Base-by-base conservation (phyloP, 2,113 vertebrate genomes). In the Helogale parvula region DNA sequence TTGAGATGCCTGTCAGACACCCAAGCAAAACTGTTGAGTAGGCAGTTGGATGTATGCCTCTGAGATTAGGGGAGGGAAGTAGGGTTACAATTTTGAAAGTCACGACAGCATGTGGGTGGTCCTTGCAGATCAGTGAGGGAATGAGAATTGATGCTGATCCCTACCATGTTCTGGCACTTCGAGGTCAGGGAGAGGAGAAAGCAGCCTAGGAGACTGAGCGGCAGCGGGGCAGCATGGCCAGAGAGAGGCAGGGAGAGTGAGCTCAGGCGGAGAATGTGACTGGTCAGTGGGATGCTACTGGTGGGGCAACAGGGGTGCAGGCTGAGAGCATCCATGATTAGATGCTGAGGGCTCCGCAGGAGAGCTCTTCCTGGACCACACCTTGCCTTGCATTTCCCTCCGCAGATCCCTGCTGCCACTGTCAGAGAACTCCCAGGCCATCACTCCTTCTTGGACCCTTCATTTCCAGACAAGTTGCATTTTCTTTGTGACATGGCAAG, bases 401-500 rank as follows among this genome's bases (percentile, higher is more conserved):
- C 0, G 35, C 2, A 33, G 21, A 41, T 88, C 41, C 63, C 68
- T 7, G 71, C 23, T 33, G 35, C 71, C 29, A 47, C 60, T 41
- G 38, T 41, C 33, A 7, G 54, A 12, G 5, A n/a, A 50, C 71
- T 65, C 82, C n/a, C 29, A 25, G 50, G 54, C 11, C 38, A n/a
- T 87, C 35, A 12, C 52, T 86, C 82, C 74, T 68, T 50, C 63
- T 57, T 41, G 65, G 50, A 50, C 47, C 15, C 63, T 71, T 83
- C 77, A 71, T 88, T 33, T 15, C 69, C 65, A 90, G 66, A 85
- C 50, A 57, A 81, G 91, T 60, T 82, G 57, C 69, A 65, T 95
- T 98, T 95, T 66, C 88, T 88, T 94, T 45, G 25, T 76, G 86
- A 93, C 65, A 54, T 88, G 69, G 72, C 76, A 92, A 54, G 65